These are phyloP conservation scores for Microcebus griseorufus DNA, from an alignment of 2,113 vertebrate species.

Conservation along the genomic window DNA sequence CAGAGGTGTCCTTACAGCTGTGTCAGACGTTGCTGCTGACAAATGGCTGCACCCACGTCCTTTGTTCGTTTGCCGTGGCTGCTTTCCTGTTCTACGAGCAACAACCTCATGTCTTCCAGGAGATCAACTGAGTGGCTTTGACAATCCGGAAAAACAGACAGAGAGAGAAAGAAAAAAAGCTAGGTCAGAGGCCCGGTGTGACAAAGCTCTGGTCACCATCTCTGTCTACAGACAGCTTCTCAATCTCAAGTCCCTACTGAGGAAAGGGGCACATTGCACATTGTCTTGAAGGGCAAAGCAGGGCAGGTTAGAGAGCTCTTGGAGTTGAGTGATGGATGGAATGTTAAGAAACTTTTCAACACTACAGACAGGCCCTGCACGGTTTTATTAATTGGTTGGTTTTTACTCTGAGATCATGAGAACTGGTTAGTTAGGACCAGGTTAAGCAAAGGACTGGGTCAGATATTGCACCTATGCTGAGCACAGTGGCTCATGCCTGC, in stretches of 20 bases:
- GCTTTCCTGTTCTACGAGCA: neutral
- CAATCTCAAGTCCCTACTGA: neutral
- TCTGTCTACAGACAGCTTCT: neutral
- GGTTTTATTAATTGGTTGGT: neutral
- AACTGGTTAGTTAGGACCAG: neutral
- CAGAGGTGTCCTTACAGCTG: slow-evolving; percentile 20
- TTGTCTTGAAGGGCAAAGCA: neutral
- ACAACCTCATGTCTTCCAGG: neutral
- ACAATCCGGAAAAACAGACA: neutral
- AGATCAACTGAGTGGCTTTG: neutral
- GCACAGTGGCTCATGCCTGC: too few relatives aligned
- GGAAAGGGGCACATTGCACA: neutral
- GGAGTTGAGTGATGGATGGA: neutral
- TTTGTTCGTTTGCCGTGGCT: neutral
- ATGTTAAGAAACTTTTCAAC: neutral
- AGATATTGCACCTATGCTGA: neutral
- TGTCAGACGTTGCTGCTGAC: neutral
- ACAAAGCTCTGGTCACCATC: neutral
- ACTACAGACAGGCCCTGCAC: neutral
- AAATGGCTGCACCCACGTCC: neutral
- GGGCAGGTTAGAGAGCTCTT: neutral
- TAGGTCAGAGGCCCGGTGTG: neutral
- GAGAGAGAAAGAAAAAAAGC: neutral
- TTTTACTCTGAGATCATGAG: neutral
- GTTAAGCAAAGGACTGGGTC: neutral